Evolutionary conservation across 2,888 invertebrate species (phyloP), one percentile per base, ranked within the genome.

Genomic region (Cenopis cana): DNA sequence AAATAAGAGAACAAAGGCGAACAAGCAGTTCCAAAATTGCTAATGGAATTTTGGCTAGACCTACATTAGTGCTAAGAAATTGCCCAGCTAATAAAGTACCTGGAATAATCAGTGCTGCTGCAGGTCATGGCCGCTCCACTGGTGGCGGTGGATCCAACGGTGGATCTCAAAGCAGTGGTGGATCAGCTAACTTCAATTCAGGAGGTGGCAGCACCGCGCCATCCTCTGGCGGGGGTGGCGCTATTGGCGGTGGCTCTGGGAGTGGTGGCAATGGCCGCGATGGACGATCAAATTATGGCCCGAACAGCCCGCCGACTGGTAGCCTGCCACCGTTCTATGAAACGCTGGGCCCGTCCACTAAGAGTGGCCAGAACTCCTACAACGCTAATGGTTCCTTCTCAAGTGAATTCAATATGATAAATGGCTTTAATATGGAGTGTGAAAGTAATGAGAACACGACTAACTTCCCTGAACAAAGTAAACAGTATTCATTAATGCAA

Each of bases 321-420:
- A 97, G 97, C 65, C 90, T 98, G 73, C 98, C 98, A n/a, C 97
- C 97, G 0, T 98, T 98, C 82, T 97, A 97, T 86, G 97, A 97
- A 89, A 97, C 97, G 11, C 93, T 98, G 0, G 93, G 92, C 20
- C 91, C 93, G 18, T 91, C 91, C 2, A 91, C 92, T 18, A 98
- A 98, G 87, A 95, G 96, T 64, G 97, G 97, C 14, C 97, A 96
- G 81, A 96, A 95, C 76, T 94, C 95, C 12, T 97, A 95, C 81
- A 96, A 96, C 82, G 95, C 95, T 29, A 95, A 95, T 79, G 94
- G 95, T 46, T 95, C 93, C 76, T 96, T 95, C 79, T 89, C 94
- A 29, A 96, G 95, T 82, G 95, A 95, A 72, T 96, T 96, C 85
- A 92, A 96, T 54, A 94, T 96, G 65, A 94, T 96, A 14, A 95